Evolutionary conservation across 2,888 invertebrate species (phyloP).

Genomic region (Chorisops tibialis): DNA sequence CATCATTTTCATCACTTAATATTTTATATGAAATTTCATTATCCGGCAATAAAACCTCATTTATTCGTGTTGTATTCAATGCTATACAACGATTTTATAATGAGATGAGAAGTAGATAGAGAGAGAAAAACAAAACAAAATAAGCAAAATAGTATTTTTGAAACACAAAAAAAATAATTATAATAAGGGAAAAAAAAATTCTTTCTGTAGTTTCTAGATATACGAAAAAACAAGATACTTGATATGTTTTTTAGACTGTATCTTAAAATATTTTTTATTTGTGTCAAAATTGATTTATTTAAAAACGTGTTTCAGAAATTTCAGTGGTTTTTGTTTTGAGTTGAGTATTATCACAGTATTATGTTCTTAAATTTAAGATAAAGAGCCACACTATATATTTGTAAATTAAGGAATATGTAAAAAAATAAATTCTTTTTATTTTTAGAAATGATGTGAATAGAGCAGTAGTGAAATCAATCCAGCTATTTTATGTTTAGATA

Average conservation of each 20-base stretch:
- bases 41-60: constrained; percentile 23
- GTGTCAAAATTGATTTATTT: too few relatives aligned
- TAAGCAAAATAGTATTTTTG: neutral
- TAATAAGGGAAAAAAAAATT: neutral
- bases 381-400: too few relatives aligned
- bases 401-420: too few relatives aligned
- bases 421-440: too few relatives aligned
- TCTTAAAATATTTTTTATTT: too few relatives aligned
- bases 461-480: too few relatives aligned
- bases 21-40: constrained; percentile 17
- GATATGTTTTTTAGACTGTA: neutral
- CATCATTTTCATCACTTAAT: neutral
- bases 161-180: neutral
- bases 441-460: too few relatives aligned
- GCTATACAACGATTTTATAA: constrained; percentile 9
- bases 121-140: constrained; percentile 10
- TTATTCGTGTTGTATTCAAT: constrained; percentile 19
- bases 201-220: neutral
- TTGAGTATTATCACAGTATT: constrained; percentile 35
- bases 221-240: neutral
- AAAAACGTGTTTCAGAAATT: too few relatives aligned
- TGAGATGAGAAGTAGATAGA: constrained; percentile 13
- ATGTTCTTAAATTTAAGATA: too few relatives aligned
- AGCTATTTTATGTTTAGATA: too few relatives aligned
- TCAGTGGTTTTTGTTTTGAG: constrained; percentile 38